These are phyloP conservation scores for Sebastolobus altivelis DNA, from an alignment of 2,797 vertebrate genomes.

Conservation along the genomic window DNA sequence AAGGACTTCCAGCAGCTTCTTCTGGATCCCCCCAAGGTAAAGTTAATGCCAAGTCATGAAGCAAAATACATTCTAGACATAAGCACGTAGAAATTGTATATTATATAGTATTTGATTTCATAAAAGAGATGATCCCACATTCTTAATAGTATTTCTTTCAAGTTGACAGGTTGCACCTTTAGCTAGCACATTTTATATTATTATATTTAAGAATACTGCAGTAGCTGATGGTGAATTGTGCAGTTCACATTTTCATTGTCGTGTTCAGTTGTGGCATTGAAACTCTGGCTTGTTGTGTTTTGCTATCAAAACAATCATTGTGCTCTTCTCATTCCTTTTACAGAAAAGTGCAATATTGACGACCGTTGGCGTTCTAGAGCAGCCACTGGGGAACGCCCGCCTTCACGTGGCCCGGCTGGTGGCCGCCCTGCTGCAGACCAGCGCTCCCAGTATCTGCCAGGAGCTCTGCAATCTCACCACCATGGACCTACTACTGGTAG, in stretches of 20 bases:
- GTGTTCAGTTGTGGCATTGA: neutral
- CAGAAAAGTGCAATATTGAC: constrained; percentile 96
- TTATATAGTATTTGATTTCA: neutral
- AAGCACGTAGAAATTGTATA: neutral
- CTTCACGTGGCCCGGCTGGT: constrained; percentile 94
- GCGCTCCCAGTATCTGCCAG: constrained; percentile 90
- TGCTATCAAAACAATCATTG: neutral
- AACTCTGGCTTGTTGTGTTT: neutral
- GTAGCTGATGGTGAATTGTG: neutral
- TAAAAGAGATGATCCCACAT: too few species aligned
- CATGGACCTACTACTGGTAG: constrained; percentile 94
- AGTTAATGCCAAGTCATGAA: neutral
- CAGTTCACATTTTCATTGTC: neutral
- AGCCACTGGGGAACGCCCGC: constrained; percentile 95
- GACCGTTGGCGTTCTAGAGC: constrained; percentile 95
- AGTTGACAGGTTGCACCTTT: too few species aligned
- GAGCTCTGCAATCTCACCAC: constrained; percentile 94
- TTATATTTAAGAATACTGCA: too few species aligned
- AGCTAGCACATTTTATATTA: too few species aligned
- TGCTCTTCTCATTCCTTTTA: neutral
- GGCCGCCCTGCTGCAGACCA: constrained; percentile 93
- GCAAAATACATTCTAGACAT: neutral
- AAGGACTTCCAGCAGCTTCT: constrained; percentile 98
- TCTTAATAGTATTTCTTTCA: too few species aligned
- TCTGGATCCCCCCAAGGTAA: constrained; percentile 95